A percentile compares a stretch with the other conserved stretches of the same genome.
Evolutionary conservation across 2,888 invertebrate species (phyloP).

Genomic region (Chrysomela aeneicollis): DNA sequence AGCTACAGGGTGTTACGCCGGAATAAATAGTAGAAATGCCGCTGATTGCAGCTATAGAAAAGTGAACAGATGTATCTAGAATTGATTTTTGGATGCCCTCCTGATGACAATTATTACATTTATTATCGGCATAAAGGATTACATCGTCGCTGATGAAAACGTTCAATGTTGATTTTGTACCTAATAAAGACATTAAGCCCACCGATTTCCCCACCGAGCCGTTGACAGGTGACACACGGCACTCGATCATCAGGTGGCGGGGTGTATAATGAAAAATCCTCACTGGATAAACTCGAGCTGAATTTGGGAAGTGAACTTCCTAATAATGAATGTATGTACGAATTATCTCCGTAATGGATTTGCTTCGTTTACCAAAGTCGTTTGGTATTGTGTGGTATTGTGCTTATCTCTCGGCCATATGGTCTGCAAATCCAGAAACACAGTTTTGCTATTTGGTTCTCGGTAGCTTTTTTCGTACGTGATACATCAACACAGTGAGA

Average conservation of each 20-base stretch:
- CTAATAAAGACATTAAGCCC: background rate
- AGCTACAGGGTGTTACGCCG: too few species aligned
- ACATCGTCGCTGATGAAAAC: background rate
- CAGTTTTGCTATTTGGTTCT: constrained; percentile 38
- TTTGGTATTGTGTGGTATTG: too few species aligned
- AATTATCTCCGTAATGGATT: constrained; percentile 1
- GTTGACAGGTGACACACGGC: background rate
- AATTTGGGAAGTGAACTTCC: background rate
- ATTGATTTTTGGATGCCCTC: background rate
- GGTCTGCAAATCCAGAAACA: constrained; percentile 35
- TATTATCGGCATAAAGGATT: background rate
- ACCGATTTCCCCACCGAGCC: background rate
- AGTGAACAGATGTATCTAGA: background rate
- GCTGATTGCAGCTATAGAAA: background rate
- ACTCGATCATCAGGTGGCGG: too few species aligned
- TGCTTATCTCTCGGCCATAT: constrained; percentile 38
- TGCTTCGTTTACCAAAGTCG: background rate
- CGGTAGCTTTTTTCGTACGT: background rate
- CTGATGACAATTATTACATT: background rate
- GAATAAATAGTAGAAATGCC: background rate
- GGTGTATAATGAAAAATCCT: background rate
- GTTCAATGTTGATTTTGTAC: background rate
- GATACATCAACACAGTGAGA: too few species aligned
- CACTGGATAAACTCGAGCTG: background rate
- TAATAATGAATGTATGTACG: constrained; percentile 5